These are phyloP conservation scores for Matsumyia berberina DNA, from an alignment of 2,888 invertebrate species.

Conservation along the genomic window DNA sequence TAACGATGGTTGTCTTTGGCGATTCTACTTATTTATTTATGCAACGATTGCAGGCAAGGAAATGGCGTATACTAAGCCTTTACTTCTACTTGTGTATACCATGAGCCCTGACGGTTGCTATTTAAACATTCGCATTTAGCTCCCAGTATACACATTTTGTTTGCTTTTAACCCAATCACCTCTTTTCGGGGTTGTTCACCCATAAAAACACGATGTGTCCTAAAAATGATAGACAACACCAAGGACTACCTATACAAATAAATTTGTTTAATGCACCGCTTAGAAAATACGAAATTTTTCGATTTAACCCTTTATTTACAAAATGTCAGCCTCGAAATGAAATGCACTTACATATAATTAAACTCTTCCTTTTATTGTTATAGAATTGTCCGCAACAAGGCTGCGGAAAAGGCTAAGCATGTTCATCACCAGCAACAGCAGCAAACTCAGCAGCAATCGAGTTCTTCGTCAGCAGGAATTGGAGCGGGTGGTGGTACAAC, in stretches of 20 bases:
- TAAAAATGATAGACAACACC: background rate
- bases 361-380: conserved; percentile 12
- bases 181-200: background rate
- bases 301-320: conserved; percentile 7
- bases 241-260: conserved; percentile 43
- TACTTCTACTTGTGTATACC: background rate
- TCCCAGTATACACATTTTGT: conserved; percentile 1
- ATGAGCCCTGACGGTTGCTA: background rate
- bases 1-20: background rate
- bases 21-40: too few relatives aligned
- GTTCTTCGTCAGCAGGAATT: conserved; percentile 84
- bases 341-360: conserved; percentile 38
- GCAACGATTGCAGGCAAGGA: too few relatives aligned
- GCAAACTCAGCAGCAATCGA: conserved; percentile 85
- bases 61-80: background rate
- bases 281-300: background rate
- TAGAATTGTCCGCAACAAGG: conserved; percentile 98
- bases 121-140: conserved; percentile 3
- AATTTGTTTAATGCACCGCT: conserved; percentile 40
- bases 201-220: background rate
- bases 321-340: background rate
- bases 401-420: conserved; percentile 98
- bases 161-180: background rate
- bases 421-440: conserved; percentile 92
- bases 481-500: conserved; percentile 66